These are phyloP conservation scores for Psammodynastes pulverulentus DNA, from an alignment of 2,113 vertebrate genomes.

Conservation along the genomic window DNA sequence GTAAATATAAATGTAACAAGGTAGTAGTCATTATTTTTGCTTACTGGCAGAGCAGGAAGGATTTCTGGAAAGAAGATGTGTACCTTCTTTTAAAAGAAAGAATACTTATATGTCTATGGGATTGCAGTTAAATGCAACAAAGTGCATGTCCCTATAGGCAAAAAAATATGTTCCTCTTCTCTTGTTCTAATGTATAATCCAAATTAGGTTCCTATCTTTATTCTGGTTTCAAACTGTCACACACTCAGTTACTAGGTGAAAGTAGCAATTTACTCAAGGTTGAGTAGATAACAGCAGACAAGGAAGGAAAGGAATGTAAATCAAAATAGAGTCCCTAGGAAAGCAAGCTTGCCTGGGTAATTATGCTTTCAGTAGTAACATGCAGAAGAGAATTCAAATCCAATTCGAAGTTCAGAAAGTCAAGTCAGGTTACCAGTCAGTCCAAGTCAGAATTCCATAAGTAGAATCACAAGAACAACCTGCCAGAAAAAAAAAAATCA, in stretches of 20 bases:
- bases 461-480: background rate
- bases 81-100: background rate
- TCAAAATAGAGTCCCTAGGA: background rate
- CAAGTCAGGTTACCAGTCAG: background rate
- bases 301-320: background rate
- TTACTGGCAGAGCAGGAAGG: background rate
- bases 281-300: background rate
- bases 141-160: background rate
- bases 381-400: background rate
- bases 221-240: background rate
- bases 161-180: background rate
- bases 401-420: background rate
- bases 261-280: background rate
- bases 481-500: background rate
- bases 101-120: background rate
- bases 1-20: background rate
- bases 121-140: background rate
- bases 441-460: background rate
- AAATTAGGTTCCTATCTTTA: background rate
- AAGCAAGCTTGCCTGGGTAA: background rate
- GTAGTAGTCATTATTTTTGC: background rate
- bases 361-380: background rate
- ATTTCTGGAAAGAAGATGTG: background rate
- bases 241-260: background rate
- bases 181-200: background rate